Percentiles rank a stretch among this genome's conserved stretches.
phyloP scores from a whole-genome alignment of 2,113 vertebrate genomes.

The Actenoides lindsayi region DNA sequence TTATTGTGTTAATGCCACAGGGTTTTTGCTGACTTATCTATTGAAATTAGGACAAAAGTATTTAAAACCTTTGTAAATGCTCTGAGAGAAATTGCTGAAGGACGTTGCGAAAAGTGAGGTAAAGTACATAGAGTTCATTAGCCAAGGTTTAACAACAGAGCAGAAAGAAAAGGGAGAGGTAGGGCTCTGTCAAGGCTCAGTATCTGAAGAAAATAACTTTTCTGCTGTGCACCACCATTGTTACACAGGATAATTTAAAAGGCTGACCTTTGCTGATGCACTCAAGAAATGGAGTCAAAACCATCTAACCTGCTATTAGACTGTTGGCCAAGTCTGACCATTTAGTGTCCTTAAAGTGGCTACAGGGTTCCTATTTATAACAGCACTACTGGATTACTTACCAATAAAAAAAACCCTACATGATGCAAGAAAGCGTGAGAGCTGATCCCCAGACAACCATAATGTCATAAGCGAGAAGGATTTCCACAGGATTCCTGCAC shows the following conservation, averaged over 20 bases:
- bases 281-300: background rate
- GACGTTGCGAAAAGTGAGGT: background rate
- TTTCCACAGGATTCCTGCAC: background rate
- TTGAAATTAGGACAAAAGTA: background rate
- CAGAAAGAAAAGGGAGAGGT: background rate
- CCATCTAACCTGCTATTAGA: background rate
- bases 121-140: background rate
- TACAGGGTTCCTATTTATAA: background rate
- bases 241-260: background rate
- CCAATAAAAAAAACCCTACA: background rate
- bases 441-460: background rate
- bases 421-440: background rate
- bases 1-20: fast-evolving
- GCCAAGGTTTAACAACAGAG: background rate
- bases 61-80: background rate
- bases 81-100: background rate
- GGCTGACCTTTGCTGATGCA: background rate
- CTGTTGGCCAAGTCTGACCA: background rate
- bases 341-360: background rate
- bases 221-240: background rate
- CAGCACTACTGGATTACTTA: background rate
- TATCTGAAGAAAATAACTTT: background rate
- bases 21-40: background rate
- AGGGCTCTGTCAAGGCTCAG: background rate
- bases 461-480: background rate